Evolutionary conservation across 2,797 vertebrate species (phyloP).

Genomic region (Apogon hyalosoma): DNA sequence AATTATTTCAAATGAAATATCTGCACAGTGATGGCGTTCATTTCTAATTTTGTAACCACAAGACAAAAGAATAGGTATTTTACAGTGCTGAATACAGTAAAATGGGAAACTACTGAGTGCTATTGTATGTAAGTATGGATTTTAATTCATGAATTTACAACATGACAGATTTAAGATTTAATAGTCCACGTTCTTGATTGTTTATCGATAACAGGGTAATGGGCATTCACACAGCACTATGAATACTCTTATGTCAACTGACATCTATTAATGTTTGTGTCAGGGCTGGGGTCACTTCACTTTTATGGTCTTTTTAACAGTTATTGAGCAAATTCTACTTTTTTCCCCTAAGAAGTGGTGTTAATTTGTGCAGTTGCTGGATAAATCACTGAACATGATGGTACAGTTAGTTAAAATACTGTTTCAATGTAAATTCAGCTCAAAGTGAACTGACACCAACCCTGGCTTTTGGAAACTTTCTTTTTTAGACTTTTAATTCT

Average conservation of each 20-base stretch:
- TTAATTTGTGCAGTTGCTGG: conserved; percentile 4
- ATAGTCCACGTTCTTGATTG: conserved; percentile 6
- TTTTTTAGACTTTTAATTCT: conserved; percentile 31
- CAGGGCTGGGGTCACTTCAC: conserved; percentile 9
- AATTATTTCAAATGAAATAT: neutral
- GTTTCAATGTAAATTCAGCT: conserved; percentile 30
- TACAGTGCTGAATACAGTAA: neutral
- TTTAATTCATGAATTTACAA: neutral
- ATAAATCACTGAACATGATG: neutral
- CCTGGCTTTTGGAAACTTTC: neutral
- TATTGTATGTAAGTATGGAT: neutral
- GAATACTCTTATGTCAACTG: conserved; percentile 11
- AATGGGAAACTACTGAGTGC: neutral
- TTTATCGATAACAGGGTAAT: neutral
- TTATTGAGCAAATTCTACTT: neutral
- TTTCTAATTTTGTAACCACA: neutral
- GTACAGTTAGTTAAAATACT: conserved; percentile 21
- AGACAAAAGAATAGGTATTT: neutral
- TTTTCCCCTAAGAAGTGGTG: neutral
- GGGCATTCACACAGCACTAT: conserved; percentile 8
- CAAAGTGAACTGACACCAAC: conserved; percentile 1
- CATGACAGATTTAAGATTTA: neutral
- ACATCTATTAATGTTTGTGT: conserved; percentile 7
- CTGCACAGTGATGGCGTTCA: neutral
- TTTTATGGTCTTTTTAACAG: conserved; percentile 8